These are phyloP conservation scores for Dynastes tityus DNA, from an alignment of 2,888 invertebrate genomes.

Conservation along the genomic window DNA sequence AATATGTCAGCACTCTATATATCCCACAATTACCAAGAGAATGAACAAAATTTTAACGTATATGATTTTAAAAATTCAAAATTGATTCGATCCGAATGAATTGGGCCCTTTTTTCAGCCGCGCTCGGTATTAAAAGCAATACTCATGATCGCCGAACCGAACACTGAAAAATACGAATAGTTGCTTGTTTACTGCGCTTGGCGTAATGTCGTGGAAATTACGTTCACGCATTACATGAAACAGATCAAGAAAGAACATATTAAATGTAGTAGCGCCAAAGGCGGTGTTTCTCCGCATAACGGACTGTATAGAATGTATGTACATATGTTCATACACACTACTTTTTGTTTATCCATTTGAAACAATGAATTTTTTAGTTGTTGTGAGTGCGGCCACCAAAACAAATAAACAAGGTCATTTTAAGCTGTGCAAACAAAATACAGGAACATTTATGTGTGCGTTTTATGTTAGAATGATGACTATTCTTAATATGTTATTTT, in stretches of 20 bases:
- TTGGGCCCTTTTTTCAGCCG: not conserved
- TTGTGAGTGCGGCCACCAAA: slow-evolving; percentile 6
- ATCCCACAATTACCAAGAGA: too few relatives aligned
- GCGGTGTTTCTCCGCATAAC: not conserved
- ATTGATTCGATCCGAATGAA: not conserved
- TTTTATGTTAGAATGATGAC: slow-evolving; percentile 22
- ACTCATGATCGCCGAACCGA: not conserved
- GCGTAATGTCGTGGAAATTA: not conserved
- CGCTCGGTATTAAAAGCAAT: not conserved
- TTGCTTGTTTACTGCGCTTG: slow-evolving; percentile 2
- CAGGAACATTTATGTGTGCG: not conserved
- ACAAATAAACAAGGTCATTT: slow-evolving; percentile 48
- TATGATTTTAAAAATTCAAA: too few relatives aligned
- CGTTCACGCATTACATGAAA: not conserved
- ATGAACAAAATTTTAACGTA: too few relatives aligned
- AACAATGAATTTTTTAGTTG: slow-evolving; percentile 40
- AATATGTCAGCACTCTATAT: too few relatives aligned
- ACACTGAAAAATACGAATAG: not conserved
- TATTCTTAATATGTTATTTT: slow-evolving; percentile 1
- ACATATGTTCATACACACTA: not conserved
- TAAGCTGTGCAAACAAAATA: slow-evolving; percentile 44
- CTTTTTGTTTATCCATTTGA: slow-evolving; percentile 23
- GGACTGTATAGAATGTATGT: too few relatives aligned
- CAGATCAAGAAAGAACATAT: not conserved
- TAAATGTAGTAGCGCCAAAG: slow-evolving; percentile 4